phyloP scores from a whole-genome alignment of 2,113 vertebrate species.

The Paratilapia polleni region DNA sequence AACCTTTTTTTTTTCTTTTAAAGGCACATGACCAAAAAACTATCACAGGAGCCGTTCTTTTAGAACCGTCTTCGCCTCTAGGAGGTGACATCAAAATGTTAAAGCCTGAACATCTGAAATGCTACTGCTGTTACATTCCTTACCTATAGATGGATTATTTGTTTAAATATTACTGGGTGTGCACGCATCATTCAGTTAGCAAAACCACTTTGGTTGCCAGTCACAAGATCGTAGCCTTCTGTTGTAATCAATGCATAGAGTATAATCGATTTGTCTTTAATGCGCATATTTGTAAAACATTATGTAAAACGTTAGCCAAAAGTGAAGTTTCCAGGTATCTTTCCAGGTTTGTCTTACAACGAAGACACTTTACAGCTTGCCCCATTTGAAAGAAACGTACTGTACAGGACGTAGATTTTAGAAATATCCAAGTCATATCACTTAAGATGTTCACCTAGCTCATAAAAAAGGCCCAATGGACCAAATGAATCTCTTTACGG shows the following conservation, averaged over 20 bases:
- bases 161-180: not conserved
- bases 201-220: not conserved
- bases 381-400: not conserved
- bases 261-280: not conserved
- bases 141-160: not conserved
- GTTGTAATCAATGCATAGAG: not conserved
- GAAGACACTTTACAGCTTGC: not conserved
- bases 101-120: not conserved
- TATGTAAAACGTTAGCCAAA: not conserved
- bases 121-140: not conserved
- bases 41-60: not conserved
- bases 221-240: not conserved
- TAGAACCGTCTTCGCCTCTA: not conserved
- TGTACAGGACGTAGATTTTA: not conserved
- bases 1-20: not conserved
- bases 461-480: not conserved
- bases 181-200: not conserved
- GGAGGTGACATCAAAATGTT: not conserved
- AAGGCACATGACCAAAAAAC: rapidly evolving
- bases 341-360: too few relatives aligned
- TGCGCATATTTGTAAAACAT: not conserved
- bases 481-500: not conserved
- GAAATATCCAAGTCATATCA: not conserved
- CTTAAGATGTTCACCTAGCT: not conserved
- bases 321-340: rapidly evolving